Evolutionary conservation across 2,113 vertebrate species (phyloP), one percentile per base, ranked within the genome.

Genomic region (Syngnathus scovelli): DNA sequence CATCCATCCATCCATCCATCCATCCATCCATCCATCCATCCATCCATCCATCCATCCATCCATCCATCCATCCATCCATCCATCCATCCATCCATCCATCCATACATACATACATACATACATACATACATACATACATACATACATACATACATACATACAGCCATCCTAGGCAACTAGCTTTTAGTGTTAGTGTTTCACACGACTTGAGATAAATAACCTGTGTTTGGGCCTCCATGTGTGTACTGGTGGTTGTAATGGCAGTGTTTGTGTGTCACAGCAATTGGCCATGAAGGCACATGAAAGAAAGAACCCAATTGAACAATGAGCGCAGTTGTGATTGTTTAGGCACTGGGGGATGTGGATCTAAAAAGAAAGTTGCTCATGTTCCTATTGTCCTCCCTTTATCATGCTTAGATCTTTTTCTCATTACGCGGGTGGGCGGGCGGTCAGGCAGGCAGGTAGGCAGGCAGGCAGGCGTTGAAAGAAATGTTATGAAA

Each of bases 381-480:
- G 72, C 56, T 68, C 64, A 63, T 69, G 77, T 74, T 69, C 75
- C 41, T 56, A 36, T 49, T 79, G 77, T 75, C 72, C 81, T 69
- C 79, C 43, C 74, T 65, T 66, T 11, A 3, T 36, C 13, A 65
- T 55, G 21, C 74, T 66, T 56, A 90, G 89, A 91, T 92, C 87
- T 90, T 92, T 88, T 90, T 88, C 87, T 90, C 87, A 91, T 92
- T 92, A 92, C n/a, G n/a, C n/a, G n/a, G n/a, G n/a, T n/a, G n/a
- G n/a, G n/a, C n/a, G n/a, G n/a, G n/a, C n/a, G n/a, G n/a, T n/a
- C n/a, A n/a, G n/a, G n/a, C n/a, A n/a, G n/a, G n/a, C n/a, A n/a
- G n/a, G n/a, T n/a, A n/a, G n/a, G n/a, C n/a, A n/a, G n/a, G n/a
- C n/a, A n/a, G n/a, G n/a, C n/a, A n/a, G n/a, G n/a, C n/a, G n/a